Base-by-base conservation (phyloP, 1,140 invertebrate species). In the Luehdorfia chinensis region DNA sequence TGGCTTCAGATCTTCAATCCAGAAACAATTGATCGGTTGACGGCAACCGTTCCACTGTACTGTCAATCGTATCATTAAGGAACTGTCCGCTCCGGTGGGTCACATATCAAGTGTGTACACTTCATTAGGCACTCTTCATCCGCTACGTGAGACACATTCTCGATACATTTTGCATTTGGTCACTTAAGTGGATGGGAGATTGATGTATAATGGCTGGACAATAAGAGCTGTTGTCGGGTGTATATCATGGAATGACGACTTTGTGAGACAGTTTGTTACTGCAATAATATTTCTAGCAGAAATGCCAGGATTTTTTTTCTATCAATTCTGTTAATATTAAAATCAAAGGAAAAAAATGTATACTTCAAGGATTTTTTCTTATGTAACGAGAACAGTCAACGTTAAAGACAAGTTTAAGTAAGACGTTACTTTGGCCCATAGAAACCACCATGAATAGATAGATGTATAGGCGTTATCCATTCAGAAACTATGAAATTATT, bases 31-130 rank as follows among this genome's bases (percentile, higher is more conserved):
- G 66, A 13, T 9, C 33, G 25, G 48, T 64, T 59, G 70, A 71
- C 70, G 60, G 50, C 36, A 45, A 53, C 57, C 53, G 51, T 44
- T 56, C 67, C 56, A 60, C 66, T 67, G 71, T 75, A 47, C 74
- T 75, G 74, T 73, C 74, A 77, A 71, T 73, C 71, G 63, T 28
- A 59, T 62, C 70, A 71, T 73, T 64, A 68, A 72, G 50, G 49
- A 27, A 47, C 39, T 47, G 43, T 41, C 54, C 15, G 16, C 44
- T 28, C 45, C 33, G 64, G 61, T 58, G 66, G 65, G 68, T 68
- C 71, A 69, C 71, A 66, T 59, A 62, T 68, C 66, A 63, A 54
- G 57, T 47, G 44, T 27, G 39, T 41, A 49, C 62, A 67, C 68
- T 73, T 72, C 68, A 72, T 72, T 76, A 72, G 54, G 50, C 58